These are phyloP conservation scores for Helicorthomorpha holstii DNA, from an alignment of 1,140 invertebrate genomes.

Conservation along the genomic window DNA sequence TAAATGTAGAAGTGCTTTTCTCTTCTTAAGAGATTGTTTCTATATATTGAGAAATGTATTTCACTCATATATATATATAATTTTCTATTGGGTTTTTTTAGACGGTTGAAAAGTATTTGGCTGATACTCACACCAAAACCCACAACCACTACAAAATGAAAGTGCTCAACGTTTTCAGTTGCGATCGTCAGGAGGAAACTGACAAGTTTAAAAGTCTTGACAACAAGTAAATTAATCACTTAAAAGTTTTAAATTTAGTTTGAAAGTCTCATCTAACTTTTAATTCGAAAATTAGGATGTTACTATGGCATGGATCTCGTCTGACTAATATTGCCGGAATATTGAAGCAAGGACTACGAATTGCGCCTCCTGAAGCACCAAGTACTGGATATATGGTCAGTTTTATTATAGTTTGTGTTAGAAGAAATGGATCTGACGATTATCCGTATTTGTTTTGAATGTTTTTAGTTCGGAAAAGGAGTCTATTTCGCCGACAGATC, in stretches of 20 bases:
- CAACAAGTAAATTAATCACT: constrained; percentile 7
- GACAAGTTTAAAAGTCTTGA: constrained; percentile 16
- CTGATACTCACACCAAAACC: constrained; percentile 28
- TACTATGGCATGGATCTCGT: constrained; percentile 42
- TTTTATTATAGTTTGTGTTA: constrained; percentile 15
- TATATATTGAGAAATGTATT: constrained; percentile 1
- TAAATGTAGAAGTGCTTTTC: too few species aligned
- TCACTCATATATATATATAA: constrained; percentile 11
- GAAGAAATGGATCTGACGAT: background rate
- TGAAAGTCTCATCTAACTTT: background rate
- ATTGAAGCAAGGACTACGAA: constrained; percentile 37
- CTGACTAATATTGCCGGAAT: constrained; percentile 39
- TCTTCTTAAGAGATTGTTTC: background rate
- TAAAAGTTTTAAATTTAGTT: background rate
- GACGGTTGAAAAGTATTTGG: constrained; percentile 23
- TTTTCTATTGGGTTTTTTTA: too few species aligned
- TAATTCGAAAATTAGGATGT: constrained; percentile 17
- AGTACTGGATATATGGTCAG: constrained; percentile 32
- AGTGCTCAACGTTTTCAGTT: constrained; percentile 22
- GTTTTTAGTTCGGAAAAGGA: constrained; percentile 22
- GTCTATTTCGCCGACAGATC: constrained; percentile 45
- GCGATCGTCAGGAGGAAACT: constrained; percentile 16
- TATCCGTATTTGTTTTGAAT: background rate
- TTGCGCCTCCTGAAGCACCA: constrained; percentile 36
- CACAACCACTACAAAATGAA: constrained; percentile 26